Base-by-base conservation (phyloP, 2,113 vertebrate genomes). In the Melanocharis versteri region DNA sequence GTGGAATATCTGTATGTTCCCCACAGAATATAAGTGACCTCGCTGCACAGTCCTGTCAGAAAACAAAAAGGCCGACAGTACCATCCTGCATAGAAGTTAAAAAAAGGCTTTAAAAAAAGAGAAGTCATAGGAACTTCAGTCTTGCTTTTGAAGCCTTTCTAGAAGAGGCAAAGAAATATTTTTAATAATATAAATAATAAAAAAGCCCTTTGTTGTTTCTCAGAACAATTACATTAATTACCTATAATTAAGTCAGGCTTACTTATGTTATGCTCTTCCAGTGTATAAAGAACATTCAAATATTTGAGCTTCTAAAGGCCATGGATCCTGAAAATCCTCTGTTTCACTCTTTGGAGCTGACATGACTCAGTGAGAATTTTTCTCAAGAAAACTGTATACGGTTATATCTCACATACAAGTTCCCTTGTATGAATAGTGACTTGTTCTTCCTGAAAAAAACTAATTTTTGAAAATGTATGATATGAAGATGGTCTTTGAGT, bases 371-470 rank as follows among this genome's bases (percentile, higher is more conserved):
- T 68, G 33, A 44, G 31, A 71, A 70, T 87, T 87, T 83, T 89
- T 23, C 51, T 62, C 9, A 58, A 35, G 64, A 50, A 58, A 81
- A 70, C 3, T 8, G 0, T 8, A 12, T 30, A 11, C 0, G 0
- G 15, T 76, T 79, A 7, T 28, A 20, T 40, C 23, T 70, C 8
- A 30, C 11, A 23, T 31, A 16, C 4, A 13, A 69, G 16, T 53
- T 83, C 40, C 45, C 28, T n/a, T n/a, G n/a, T n/a, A n/a, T 60
- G 48, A 90, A 72, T 4, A 60, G 7, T 47, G 28, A 48, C 51
- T 68, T 56, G 3, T 30, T 93, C 87, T 72, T 57, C 62, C 26
- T 77, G 54, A 69, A 79, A 77, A 83, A 48, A 31, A 7, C 3
- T 57, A 57, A 70, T 44, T 83, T 6, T 20, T 69, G 28, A 51